A percentile compares a stretch with the other conserved stretches of the same genome.
Evolutionary conservation across 2,113 vertebrate species (phyloP).

Genomic region (Microtus ochrogaster): DNA sequence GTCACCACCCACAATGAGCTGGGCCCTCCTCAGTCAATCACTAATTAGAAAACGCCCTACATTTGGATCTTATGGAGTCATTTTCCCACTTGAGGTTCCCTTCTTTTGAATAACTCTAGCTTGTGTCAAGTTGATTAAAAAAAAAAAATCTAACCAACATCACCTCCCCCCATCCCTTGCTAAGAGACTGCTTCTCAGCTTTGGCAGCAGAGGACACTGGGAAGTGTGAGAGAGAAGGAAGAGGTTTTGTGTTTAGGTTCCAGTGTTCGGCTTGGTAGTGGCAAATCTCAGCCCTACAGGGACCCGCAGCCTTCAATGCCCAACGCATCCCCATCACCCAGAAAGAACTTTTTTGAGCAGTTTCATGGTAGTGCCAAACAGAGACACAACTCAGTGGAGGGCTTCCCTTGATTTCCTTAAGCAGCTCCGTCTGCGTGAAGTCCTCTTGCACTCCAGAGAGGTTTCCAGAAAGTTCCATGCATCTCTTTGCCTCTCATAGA

Average conservation of each 20-base stretch:
- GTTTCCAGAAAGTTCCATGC: neutral
- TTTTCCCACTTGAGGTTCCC: neutral
- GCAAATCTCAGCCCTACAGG: no score
- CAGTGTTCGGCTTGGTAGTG: neutral
- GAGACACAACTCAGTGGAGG: neutral
- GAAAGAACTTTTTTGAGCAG: no score
- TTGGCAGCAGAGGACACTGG: neutral
- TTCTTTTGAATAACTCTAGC: neutral
- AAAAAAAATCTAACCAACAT: neutral
- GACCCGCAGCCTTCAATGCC: accelerated
- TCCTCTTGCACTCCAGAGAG: neutral
- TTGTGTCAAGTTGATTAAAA: neutral
- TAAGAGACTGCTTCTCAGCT: neutral
- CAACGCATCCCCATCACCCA: neutral
- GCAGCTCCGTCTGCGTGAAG: neutral
- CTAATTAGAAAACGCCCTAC: neutral
- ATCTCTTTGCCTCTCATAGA: neutral
- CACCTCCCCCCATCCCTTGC: neutral
- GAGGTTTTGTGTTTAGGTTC: neutral
- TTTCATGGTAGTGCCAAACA: neutral
- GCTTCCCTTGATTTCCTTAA: neutral
- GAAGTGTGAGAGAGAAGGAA: neutral
- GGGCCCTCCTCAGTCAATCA: neutral
- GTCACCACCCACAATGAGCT: neutral
- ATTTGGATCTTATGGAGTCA: neutral